Evolutionary conservation across 2,797 vertebrate genomes (phyloP).

Genomic region (Gymnothorax javanicus): DNA sequence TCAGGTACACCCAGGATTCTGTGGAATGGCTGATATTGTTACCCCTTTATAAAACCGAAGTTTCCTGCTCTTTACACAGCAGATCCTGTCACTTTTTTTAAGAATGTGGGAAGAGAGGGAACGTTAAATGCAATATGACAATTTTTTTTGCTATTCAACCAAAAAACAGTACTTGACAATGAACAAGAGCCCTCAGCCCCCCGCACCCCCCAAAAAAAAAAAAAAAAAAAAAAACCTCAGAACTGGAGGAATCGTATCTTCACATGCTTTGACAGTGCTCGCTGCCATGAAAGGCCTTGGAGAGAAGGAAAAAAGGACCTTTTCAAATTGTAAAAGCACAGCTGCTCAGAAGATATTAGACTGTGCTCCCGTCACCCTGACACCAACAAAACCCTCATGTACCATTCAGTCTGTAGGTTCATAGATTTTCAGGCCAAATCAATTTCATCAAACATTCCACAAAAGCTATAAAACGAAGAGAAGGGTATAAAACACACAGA

Average conservation of each 20-base stretch:
- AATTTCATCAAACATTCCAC: neutral
- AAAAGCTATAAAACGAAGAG: neutral
- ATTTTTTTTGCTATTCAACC: neutral
- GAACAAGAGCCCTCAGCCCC: neutral
- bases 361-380: constrained; percentile 2
- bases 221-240: neutral
- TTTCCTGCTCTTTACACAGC: neutral
- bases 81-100: neutral
- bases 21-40: neutral
- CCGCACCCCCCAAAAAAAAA: no score
- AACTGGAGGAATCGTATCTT: constrained; percentile 7
- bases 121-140: neutral
- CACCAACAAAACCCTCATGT: neutral
- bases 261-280: neutral
- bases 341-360: constrained; percentile 11
- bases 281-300: neutral
- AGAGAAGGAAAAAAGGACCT: neutral
- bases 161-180: neutral
- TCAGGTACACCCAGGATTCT: constrained; percentile 19
- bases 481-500: neutral
- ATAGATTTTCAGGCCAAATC: neutral
- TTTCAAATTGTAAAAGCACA: neutral
- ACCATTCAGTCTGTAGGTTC: neutral
- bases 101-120: neutral
- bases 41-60: neutral